Percentiles rank a stretch among this genome's conserved stretches.
Conservation (phyloP, 2,888 invertebrate species). For the Neoscelio sp. region DNA sequence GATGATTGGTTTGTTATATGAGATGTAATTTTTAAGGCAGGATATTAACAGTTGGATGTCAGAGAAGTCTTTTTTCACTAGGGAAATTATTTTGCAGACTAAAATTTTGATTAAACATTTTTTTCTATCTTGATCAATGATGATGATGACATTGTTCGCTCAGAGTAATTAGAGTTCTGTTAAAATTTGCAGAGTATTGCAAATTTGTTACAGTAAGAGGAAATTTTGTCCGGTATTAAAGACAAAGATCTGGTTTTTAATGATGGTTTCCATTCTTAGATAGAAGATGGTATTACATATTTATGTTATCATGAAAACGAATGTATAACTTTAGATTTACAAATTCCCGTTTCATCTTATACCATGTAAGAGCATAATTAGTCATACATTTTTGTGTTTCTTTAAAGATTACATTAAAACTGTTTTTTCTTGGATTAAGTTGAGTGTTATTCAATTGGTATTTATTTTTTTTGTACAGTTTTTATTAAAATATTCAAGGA, state of each 20-base stretch:
- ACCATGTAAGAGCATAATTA: no score
- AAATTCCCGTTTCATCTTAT: no score
- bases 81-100: background rate
- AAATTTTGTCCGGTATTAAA: background rate
- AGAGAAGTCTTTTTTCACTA: background rate
- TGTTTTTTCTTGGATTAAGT: no score
- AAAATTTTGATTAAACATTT: conserved; percentile 18
- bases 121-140: background rate
- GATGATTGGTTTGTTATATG: conserved; percentile 9
- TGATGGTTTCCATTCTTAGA: no score
- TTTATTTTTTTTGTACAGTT: no score
- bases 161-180: conserved; percentile 3
- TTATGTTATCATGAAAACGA: no score
- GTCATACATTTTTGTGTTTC: no score
- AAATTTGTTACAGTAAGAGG: background rate
- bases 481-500: no score
- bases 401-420: no score
- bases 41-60: background rate
- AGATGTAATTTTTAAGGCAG: conserved; percentile 14
- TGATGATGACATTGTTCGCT: background rate
- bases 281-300: no score
- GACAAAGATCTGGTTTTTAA: conserved; percentile 9
- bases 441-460: no score
- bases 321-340: no score
- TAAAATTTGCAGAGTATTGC: background rate